Evolutionary conservation across 30 jellyfish, hydroid and myxozoan genomes (phyloP), one percentile per base, ranked within the genome.

Genomic region (Clytia hemisphaerica): DNA sequence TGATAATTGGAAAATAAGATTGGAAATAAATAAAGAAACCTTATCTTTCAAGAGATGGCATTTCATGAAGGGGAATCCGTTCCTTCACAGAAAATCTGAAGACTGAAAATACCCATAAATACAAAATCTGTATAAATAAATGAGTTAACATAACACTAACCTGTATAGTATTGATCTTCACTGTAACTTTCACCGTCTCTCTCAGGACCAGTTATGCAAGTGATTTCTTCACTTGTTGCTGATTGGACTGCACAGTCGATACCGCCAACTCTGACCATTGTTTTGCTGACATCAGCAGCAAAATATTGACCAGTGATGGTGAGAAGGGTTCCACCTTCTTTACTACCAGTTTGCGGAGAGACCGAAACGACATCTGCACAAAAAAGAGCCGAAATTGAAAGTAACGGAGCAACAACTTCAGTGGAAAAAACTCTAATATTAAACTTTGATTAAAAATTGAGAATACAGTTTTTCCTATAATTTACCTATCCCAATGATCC

Each of bases 121-220:
- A n/a, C n/a, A n/a, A n/a, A n/a, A n/a, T n/a, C n/a, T n/a, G n/a
- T n/a, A n/a, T n/a, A n/a, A n/a, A n/a, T n/a, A n/a, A n/a, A n/a
- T n/a, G n/a, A n/a, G n/a, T n/a, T n/a, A n/a, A n/a, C n/a, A n/a
- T n/a, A n/a, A n/a, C n/a, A n/a, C n/a, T n/a, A n/a, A n/a, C n/a
- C n/a, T n/a, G n/a, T n/a, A n/a, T n/a, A n/a, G n/a, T n/a, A n/a
- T n/a, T n/a, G 25, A 75, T 71, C 28, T 55, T 50, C 16, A 53
- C 58, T 16, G n/a, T n/a, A n/a, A 74, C 93, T 71, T 61, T 71
- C 33, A 85, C 93, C n/a, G n/a, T n/a, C n/a, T n/a, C n/a, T n/a
- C n/a, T n/a, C n/a, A n/a, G n/a, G n/a, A n/a, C 97, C 97, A 2
- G 94, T 88, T 7, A 26, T 59, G 67, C 97, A 88, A 2, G 66